Evolutionary conservation across 2,113 vertebrate genomes (phyloP).

Genomic region (Pygathrix nemaeus): DNA sequence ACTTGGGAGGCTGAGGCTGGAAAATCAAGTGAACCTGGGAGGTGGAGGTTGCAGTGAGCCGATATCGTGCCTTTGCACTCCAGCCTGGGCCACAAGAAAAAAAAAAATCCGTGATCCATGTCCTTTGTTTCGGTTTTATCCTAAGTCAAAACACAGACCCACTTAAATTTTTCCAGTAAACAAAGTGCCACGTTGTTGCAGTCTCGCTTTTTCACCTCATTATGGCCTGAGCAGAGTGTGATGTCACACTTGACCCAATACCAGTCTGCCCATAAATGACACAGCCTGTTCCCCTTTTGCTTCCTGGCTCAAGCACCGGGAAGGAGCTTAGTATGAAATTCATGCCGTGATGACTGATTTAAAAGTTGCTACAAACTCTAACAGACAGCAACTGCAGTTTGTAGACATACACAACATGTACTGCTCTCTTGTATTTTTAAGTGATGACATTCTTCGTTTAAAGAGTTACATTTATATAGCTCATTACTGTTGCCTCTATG

Average conservation of each 20-base stretch:
- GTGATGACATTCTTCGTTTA: conserved; percentile 97
- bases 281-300: conserved; percentile 87
- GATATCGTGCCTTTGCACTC: no score
- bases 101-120: conserved; percentile 75
- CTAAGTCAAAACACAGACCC: conserved; percentile 80
- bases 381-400: conserved; percentile 93
- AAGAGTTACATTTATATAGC: conserved; percentile 90
- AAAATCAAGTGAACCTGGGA: no score
- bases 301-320: conserved; percentile 87
- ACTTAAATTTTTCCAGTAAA: conserved; percentile 85
- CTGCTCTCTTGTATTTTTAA: conserved; percentile 90
- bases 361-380: conserved; percentile 96
- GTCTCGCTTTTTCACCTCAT: conserved; percentile 88
- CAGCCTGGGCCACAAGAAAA: no score
- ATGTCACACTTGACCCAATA: conserved; percentile 90
- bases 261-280: conserved; percentile 88
- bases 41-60: no score
- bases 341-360: conserved; percentile 98
- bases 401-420: conserved; percentile 94
- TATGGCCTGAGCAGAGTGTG: conserved; percentile 87
- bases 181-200: conserved; percentile 86
- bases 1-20: no score
- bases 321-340: conserved; percentile 91
- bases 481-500: conserved; percentile 87
- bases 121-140: conserved; percentile 84